Base-by-base conservation (phyloP, 2,888 invertebrate genomes). In the Epistrophe grossulariae region DNA sequence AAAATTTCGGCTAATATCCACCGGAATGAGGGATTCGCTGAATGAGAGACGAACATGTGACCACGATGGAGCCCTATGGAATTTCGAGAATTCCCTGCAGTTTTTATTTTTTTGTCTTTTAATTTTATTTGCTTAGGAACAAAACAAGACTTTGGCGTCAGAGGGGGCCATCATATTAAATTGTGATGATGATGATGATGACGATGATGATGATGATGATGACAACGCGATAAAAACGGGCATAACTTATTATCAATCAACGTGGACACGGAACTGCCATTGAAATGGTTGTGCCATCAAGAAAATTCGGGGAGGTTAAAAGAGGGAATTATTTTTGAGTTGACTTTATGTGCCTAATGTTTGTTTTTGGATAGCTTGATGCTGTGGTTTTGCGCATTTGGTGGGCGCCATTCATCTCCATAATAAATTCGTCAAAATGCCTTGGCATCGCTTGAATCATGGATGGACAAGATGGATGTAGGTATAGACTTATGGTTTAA, bases 1-100 rank as follows among this genome's bases (percentile, higher is more conserved):
- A 92, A 92, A 92, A 92, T 92, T 92, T 92, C 92, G 90, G 90
- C 91, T 92, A 92, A 92, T 92, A 91, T 90, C 70, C 90, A 90
- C 88, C 89, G 70, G 62, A 80, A 64, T 83, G 87, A 45, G 64
- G 66, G 66, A 76, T 66, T 83, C n/a, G n/a, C 76, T 87, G 71
- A 87, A 82, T 83, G 79, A 71, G 79, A 60, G 71, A 43, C 60
- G 71, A 68, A 59, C 81, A 84, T 84, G 76, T 84, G 74, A 79
- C 74, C 87, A 71, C 48, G 66, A 55, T 66, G 87, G 79, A 87
- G 87, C 79, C 83, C 45, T 83, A 87, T 87, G 87, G 87, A 87
- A 87, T 87, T 79, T 87, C 40, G 57, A 83, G 72, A 87, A 87
- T 87, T 87, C 71, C 72, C 64, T 55, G 9, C 2, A 31, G n/a